A percentile compares a stretch with the other conserved stretches of the same genome.
Conservation (phyloP, 64 coral and sea anemone species). For the Platygyra sinensis region DNA sequence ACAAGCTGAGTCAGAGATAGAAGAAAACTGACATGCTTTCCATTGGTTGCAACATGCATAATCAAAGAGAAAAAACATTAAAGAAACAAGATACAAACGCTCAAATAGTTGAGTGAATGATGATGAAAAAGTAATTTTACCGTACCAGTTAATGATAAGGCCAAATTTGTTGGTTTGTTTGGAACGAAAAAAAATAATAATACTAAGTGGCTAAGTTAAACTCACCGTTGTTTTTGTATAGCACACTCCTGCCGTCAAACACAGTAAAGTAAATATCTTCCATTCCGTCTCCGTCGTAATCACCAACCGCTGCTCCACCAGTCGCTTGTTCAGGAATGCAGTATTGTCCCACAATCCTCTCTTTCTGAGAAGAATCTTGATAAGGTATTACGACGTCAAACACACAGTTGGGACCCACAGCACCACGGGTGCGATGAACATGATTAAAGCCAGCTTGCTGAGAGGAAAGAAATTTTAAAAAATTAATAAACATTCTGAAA, state of each 20-base stretch:
- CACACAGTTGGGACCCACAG: conserved; percentile 75
- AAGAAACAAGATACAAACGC: no score
- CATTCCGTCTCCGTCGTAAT: conserved; percentile 87
- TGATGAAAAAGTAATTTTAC: no score
- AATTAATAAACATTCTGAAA: no score
- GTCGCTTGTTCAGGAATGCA: conserved; percentile 90
- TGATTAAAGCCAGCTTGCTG: conserved; percentile 82
- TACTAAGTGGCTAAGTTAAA: not conserved
- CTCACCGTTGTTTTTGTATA: conserved; percentile 88
- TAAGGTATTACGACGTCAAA: conserved; percentile 82
- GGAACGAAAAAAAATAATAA: no score
- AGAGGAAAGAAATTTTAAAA: no score
- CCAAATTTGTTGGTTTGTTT: no score
- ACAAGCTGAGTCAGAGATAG: no score
- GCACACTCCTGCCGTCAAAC: conserved; percentile 60
- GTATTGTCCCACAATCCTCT: conserved; percentile 75
- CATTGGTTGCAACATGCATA: no score
- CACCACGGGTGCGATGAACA: conserved; percentile 64
- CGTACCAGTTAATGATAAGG: no score
- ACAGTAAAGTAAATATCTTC: conserved; percentile 94
- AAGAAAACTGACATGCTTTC: no score
- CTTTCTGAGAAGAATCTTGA: conserved; percentile 64
- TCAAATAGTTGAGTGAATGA: no score
- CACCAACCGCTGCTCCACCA: conserved; percentile 89
- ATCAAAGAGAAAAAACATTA: no score